Evolutionary conservation across 2,113 vertebrate genomes (phyloP).

Genomic region (Ceuthmochares aereus): DNA sequence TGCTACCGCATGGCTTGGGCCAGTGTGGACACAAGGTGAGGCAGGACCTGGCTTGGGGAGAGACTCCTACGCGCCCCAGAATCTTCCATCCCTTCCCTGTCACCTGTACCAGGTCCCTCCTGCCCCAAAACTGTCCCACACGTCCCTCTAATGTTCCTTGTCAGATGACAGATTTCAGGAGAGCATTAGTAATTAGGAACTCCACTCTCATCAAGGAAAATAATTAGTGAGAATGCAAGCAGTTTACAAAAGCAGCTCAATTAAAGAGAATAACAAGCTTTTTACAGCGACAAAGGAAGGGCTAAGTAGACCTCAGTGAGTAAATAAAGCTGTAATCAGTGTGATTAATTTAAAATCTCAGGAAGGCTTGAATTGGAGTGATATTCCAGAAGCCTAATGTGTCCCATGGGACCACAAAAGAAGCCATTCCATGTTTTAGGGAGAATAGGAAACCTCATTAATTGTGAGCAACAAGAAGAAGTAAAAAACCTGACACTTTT

Average conservation of each 20-base stretch:
- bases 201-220: slow-evolving; percentile 78
- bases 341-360: slow-evolving; percentile 78
- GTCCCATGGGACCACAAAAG: slow-evolving; percentile 40
- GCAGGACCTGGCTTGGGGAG: neutral
- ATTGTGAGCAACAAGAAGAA: slow-evolving; percentile 44
- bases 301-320: slow-evolving; percentile 74
- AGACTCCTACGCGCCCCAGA: accelerated
- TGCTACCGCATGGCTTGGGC: accelerated
- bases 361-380: slow-evolving; percentile 71
- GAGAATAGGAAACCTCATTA: slow-evolving; percentile 13
- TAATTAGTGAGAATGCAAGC: slow-evolving; percentile 75
- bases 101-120: neutral
- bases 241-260: slow-evolving; percentile 75
- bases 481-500: neutral
- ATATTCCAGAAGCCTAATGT: slow-evolving; percentile 63
- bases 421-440: slow-evolving; percentile 23
- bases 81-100: accelerated
- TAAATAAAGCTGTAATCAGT: slow-evolving; percentile 82
- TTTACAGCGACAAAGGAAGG: slow-evolving; percentile 74
- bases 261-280: slow-evolving; percentile 79
- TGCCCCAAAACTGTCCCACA: neutral
- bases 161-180: slow-evolving; percentile 56
- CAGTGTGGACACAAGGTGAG: too few species aligned
- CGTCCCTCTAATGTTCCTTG: neutral
- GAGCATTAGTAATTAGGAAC: slow-evolving; percentile 73